phyloP scores from a whole-genome alignment of 1,140 invertebrate species.

The Scaptodrosophila lebanonensis region DNA sequence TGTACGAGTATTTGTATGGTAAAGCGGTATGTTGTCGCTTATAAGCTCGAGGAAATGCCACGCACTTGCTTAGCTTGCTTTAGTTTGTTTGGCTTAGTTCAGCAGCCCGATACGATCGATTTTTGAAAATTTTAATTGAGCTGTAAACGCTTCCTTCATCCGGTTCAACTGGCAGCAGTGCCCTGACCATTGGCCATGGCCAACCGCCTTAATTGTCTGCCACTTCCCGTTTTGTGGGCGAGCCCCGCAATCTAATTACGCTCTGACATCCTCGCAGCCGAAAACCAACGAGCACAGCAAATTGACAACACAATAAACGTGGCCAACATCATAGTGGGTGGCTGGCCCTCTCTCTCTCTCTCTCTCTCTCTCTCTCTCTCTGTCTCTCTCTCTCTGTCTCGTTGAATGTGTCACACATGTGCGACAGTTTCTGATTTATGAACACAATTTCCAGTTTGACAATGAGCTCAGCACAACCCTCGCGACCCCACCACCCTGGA shows the following conservation, averaged over 20 bases:
- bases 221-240: conserved; percentile 64
- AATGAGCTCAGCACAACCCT: conserved; percentile 42
- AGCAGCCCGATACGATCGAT: conserved; percentile 37
- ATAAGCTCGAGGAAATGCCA: conserved; percentile 34
- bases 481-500: conserved; percentile 16
- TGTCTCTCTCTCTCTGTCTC: too few relatives aligned
- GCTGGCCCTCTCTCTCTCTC: too few relatives aligned
- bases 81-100: conserved; percentile 18
- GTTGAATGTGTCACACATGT: conserved; percentile 53
- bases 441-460: conserved; percentile 69
- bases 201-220: conserved; percentile 58
- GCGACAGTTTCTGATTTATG: conserved; percentile 71
- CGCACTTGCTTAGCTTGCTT: conserved; percentile 1
- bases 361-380: too few relatives aligned
- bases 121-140: conserved; percentile 59
- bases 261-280: conserved; percentile 42
- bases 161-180: conserved; percentile 5
- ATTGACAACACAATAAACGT: conserved; percentile 69
- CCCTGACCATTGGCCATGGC: conserved; percentile 1
- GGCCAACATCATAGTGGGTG: too few relatives aligned
- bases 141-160: conserved; percentile 57
- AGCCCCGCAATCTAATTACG: conserved; percentile 62
- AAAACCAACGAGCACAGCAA: conserved; percentile 63
- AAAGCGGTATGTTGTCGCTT: too few relatives aligned
- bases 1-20: too few relatives aligned